Evolutionary conservation across 2,113 vertebrate genomes (phyloP), one percentile per base, ranked within the genome.

Genomic region (Lichenostomus cassidix): DNA sequence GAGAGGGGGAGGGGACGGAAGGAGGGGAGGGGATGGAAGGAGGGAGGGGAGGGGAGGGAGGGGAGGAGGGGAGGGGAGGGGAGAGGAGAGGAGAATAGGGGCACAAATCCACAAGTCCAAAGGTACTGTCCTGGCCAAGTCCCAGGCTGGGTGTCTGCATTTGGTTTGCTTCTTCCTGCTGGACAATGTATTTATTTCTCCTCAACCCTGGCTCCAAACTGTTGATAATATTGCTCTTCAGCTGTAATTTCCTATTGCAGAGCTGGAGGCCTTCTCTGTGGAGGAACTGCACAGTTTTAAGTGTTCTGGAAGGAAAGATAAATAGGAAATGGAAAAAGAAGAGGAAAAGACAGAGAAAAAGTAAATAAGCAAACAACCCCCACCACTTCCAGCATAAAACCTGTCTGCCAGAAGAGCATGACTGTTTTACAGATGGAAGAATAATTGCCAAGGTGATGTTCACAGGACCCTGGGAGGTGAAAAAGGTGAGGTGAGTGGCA

Each of bases 341-440:
- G 53, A 82, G 47, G 16, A 33, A 87, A 85, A 91, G 27, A 13
- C 25, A 71, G 27, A 42, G 33, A 82, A 59, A 35, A 83, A 78
- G 50, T 37, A 88, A 85, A 39, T 19, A 16, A 78, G 10, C 37
- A 78, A 83, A 49, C 31, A 46, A 31, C 24, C 5, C 8, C 42
- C n/a, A 37, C 15, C 21, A 59, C 14, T 33, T 70, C 13, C 22
- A 67, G 25, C 33, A 63, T 27, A 63, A 94, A 81, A 41, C 7
- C 46, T 37, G 27, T 46, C 11, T 29, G 35, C 6, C 8, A 28
- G 63, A 56, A 86, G n/a, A 0, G 0, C 0, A 0, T 47, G 25
- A 37, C 68, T 88, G 82, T 29, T 64, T 75, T 41, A 83, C 15
- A 25, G 52, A 33, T 68, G 79, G 37, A 41, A 75, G 60, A 87